Evolutionary conservation across 2,797 vertebrate species (phyloP).

Genomic region (Thunnus albacares): DNA sequence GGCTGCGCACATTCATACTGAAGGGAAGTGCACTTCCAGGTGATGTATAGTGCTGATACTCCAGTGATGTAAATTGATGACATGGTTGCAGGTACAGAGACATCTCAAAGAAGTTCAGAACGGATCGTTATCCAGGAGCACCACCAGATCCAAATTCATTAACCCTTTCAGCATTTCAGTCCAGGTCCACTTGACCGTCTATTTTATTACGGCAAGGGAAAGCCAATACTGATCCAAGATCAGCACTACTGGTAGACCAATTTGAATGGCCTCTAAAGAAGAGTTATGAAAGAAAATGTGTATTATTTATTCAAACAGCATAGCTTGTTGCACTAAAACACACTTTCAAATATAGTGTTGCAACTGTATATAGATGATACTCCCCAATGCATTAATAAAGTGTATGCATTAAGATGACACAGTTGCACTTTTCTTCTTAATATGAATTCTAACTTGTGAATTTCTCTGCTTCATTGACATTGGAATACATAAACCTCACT

Average conservation of each 20-base stretch:
- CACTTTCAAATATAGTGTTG: constrained; percentile 3
- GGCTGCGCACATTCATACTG: not conserved
- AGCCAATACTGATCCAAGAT: constrained; percentile 15
- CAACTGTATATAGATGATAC: not conserved
- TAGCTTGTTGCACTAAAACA: not conserved
- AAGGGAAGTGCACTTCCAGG: constrained; percentile 31
- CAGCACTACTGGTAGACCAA: not conserved
- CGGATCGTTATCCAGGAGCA: constrained; percentile 3
- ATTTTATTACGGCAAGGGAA: constrained; percentile 29
- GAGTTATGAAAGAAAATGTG: not conserved
- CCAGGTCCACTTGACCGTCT: constrained; percentile 22
- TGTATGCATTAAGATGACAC: not conserved
- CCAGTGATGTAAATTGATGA: constrained; percentile 48
- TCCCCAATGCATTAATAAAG: not conserved
- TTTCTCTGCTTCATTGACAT: not conserved
- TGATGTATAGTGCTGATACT: constrained; percentile 26
- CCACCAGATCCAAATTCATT: constrained; percentile 21
- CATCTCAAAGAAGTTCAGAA: not conserved
- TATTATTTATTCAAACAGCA: not conserved
- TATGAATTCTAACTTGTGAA: not conserved
- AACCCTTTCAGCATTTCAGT: constrained; percentile 30
- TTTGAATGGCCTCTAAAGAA: not conserved
- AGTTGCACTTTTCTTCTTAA: not conserved
- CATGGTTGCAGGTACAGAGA: not conserved
- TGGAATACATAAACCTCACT: not conserved